Base-by-base conservation (phyloP, 2,797 vertebrate genomes). In the Cheirogaleus major region DNA sequence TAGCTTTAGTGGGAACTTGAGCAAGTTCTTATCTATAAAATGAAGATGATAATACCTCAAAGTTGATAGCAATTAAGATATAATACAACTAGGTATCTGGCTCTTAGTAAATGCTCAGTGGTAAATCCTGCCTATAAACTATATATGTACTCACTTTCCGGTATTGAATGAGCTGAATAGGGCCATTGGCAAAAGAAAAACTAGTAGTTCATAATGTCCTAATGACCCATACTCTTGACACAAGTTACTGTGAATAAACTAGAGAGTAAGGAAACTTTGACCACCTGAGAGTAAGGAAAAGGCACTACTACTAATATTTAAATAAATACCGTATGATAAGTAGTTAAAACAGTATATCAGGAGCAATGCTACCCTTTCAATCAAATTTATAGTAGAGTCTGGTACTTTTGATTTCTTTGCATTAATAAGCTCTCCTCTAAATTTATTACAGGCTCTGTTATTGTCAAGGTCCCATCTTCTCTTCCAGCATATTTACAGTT, bases 401-500 rank as follows among this genome's bases (percentile, higher is more conserved):
- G 14, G 13, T 45, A 50, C 13, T 95, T 75, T 96, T 96, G 87
- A 84, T 79, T 88, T 91, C 22, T 75, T 97, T 72, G 88, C 45
- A 86, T 96, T 95, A 96, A 86, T 87, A 38, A 94, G 14, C 32
- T 97, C 91, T 97, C 41, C 14, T 95, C 96, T 95, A 48, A 84
- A 78, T 93, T 96, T 96, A 35, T 96, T 38, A 17, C 94, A 99
- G 99, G 99, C 69, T 98, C 98, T 32, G 98, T 99, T 98, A 99
- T 97, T 69, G 97, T 99, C 96, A 99, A 99, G 75, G 98, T 99
- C 25, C 99, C 99, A 11, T 98, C 99, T 50, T 99, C 99, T 61
- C 97, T 99, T 95, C 98, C 97, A 97, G 98, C 99, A 67, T 98
- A 98, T 85, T 98, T 99, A 95, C 97, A 99, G 88, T 98, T 99